phyloP scores from a whole-genome alignment of 2,797 vertebrate species.

The Lophotriccus pileatus region DNA sequence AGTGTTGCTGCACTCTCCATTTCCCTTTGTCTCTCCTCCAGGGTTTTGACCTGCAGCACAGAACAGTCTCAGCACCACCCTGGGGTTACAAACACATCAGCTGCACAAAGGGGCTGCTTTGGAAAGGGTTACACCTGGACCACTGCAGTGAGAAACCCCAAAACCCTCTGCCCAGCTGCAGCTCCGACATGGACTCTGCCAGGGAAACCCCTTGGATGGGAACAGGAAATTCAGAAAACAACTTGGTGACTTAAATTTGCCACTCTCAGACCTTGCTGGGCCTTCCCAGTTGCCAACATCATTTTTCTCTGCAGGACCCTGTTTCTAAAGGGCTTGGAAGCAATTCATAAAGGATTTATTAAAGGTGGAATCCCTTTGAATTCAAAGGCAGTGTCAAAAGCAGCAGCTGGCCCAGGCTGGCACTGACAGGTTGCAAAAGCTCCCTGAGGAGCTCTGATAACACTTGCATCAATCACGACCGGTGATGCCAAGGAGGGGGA shows the following conservation, averaged over 20 bases:
- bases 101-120: background rate
- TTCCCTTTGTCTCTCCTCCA: conserved; percentile 71
- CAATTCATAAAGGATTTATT: background rate
- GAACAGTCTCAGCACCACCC: background rate
- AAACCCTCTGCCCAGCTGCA: background rate
- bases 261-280: background rate
- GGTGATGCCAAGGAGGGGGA: too few species aligned
- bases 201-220: background rate
- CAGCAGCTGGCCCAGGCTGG: background rate
- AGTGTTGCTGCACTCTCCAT: conserved; percentile 65
- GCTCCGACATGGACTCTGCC: background rate
- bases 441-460: background rate
- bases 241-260: background rate
- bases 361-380: background rate
- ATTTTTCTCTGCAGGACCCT: background rate
- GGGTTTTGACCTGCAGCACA: conserved; percentile 65
- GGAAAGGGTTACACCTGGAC: background rate
- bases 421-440: background rate
- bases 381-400: background rate
- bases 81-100: background rate
- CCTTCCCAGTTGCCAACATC: background rate
- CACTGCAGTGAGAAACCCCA: background rate
- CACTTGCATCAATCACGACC: background rate
- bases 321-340: background rate
- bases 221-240: background rate